Evolutionary conservation across 2,113 vertebrate genomes (phyloP).

Genomic region (Eonycteris spelaea): DNA sequence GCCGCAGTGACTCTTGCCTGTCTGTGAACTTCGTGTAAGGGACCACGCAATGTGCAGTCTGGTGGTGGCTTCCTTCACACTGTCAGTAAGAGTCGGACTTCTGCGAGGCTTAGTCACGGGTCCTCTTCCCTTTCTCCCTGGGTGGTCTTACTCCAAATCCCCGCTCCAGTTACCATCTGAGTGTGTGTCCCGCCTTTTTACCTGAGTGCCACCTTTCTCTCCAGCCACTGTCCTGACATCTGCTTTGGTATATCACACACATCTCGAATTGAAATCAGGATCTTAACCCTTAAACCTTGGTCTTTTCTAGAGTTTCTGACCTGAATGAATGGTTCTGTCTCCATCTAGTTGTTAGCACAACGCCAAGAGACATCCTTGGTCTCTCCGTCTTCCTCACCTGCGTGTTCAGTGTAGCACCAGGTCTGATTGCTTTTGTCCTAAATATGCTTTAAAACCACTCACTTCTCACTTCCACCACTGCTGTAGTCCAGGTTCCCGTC

Average conservation of each 20-base stretch:
- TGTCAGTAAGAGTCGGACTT: background rate
- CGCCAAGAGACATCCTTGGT: background rate
- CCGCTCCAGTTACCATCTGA: background rate
- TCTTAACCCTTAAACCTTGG: background rate
- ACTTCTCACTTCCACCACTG: background rate
- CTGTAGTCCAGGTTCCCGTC: background rate
- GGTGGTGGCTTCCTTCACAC: background rate
- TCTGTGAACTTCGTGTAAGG: background rate
- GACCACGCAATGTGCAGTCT: background rate
- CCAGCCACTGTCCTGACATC: background rate
- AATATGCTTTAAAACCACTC: background rate
- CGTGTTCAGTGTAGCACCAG: background rate
- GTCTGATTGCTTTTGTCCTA: background rate
- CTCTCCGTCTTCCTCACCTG: background rate
- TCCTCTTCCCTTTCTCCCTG: background rate
- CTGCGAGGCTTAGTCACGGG: no score
- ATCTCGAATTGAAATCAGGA: background rate
- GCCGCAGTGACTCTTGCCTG: background rate
- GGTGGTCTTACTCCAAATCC: background rate
- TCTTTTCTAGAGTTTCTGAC: background rate
- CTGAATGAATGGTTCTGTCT: background rate
- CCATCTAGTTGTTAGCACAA: background rate
- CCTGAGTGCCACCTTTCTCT: background rate
- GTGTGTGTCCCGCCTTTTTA: background rate
- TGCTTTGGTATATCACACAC: background rate